Base-by-base conservation (phyloP, 2,797 vertebrate genomes). In the Poliocrania exsul region DNA sequence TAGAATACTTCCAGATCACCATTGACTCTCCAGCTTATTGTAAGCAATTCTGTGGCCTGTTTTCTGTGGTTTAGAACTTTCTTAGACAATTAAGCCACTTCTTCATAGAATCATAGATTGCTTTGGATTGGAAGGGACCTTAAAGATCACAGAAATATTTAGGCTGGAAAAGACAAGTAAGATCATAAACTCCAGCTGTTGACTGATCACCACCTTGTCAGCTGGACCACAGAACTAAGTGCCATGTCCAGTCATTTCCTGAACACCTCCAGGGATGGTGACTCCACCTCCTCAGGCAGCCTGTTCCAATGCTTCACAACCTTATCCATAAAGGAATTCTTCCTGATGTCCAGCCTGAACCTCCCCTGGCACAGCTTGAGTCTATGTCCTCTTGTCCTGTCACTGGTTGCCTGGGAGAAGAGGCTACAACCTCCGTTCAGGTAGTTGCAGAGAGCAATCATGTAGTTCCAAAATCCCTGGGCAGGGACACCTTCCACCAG, bases 101-200 rank as follows among this genome's bases (percentile, higher is more conserved):
- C 29, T 60, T 78, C 24, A 46, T 8, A 38, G n/a, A 71, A n/a
- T 58, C 18, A 14, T 5, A 26, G 53, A 31, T 21, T 58, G 37
- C 37, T 38, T 60, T 61, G 37, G 26, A 26, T 29, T 61, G 13
- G 26, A 35, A 28, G 31, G 21, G 31, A 11, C 10, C 13, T 67
- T 37, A 67, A 74, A 81, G 54, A 5, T 20, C 7, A 42, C 15
- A 37, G 26, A 47, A 67, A 61, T 4, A 28, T 67, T 74, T 74
- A 61, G 47, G 15, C 40, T 74, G 54, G 61, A 42, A 51, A 73
- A 53, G 38, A 31, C 18, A 16, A 28, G 29, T 12, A 23, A 54
- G 25, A 24, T 53, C 15, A 26, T 47, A 6, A 12, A 46, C 21
- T 53, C 38, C 17, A 60, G 0, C 69, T 2, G 0, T 2, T 66